Evolutionary conservation across 2,113 vertebrate genomes (phyloP), one percentile per base, ranked within the genome.

Genomic region (Proteles cristata): DNA sequence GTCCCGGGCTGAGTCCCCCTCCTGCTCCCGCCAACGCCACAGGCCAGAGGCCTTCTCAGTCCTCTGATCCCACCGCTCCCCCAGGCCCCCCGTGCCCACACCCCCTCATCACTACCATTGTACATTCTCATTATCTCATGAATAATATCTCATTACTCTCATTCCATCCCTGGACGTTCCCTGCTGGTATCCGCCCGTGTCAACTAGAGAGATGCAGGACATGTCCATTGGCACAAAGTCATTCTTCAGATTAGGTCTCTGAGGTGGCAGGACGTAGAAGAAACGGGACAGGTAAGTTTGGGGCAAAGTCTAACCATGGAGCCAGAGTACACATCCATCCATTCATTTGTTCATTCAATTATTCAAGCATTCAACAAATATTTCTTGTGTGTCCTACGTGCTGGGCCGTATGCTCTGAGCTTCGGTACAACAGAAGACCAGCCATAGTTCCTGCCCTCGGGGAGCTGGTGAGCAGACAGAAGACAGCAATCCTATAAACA

Each of bases 11-110:
- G 45, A 9, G 33, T 74, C 11, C n/a, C 11, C 23, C 4, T 4
- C 16, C 4, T 7, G 6, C 48, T 4, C 2, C 25, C 3, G 2
- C 55, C 19, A 19, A 11, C 2, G 1, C 16, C 0, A 14, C n/a
- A 4, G 7, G 48, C 21, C 19, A 6, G 28, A 92, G 25, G 17
- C 26, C n/a, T 14, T 28, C 15, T n/a, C 26, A 7, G 0, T 1
- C 23, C 66, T 82, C 28, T 35, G 48, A 65, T 4, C 3, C 17
- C 50, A 48, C 1, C 21, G 23, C 21, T 63, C 4, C 12, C 11
- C 8, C 7, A 23, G 19, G 19, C 35, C 12, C 43, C 11, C 84
- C 11, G 0, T 2, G 39, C 31, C 28, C 92, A 83, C 4, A 0
- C 5, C 2, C 25, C 35, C 19, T 31, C 80, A 25, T 71, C 74